Conservation (phyloP, 2,113 vertebrate genomes). For the Morphnarchus princeps region DNA sequence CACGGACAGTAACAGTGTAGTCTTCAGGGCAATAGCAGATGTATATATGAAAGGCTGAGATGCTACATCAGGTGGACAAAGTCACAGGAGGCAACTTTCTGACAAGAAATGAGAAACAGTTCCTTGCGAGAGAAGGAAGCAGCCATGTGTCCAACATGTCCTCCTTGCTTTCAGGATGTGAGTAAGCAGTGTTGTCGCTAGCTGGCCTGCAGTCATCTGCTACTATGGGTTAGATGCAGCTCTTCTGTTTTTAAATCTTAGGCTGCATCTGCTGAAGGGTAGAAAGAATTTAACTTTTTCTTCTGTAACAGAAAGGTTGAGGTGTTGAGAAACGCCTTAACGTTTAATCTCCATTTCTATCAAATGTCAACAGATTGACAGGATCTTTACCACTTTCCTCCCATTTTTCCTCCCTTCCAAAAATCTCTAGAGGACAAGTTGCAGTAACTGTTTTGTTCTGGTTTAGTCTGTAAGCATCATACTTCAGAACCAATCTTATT, state of each 20-base stretch:
- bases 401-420: background rate
- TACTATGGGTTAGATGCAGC: background rate
- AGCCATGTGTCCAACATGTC: background rate
- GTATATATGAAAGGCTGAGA: background rate
- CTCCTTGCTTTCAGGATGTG: background rate
- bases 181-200: background rate
- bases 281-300: background rate
- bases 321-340: background rate
- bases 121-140: background rate
- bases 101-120: background rate
- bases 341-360: background rate
- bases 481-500: background rate
- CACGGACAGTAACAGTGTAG: background rate
- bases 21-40: background rate
- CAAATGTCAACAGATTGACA: background rate
- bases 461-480: background rate
- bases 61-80: background rate
- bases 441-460: background rate
- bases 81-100: background rate
- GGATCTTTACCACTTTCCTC: background rate
- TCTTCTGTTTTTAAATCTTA: background rate
- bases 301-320: background rate
- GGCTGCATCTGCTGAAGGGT: background rate
- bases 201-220: background rate
- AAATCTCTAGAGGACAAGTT: background rate